These are phyloP conservation scores for Agonopterix subpropinquella DNA, from an alignment of 2,888 invertebrate species.

Conservation along the genomic window DNA sequence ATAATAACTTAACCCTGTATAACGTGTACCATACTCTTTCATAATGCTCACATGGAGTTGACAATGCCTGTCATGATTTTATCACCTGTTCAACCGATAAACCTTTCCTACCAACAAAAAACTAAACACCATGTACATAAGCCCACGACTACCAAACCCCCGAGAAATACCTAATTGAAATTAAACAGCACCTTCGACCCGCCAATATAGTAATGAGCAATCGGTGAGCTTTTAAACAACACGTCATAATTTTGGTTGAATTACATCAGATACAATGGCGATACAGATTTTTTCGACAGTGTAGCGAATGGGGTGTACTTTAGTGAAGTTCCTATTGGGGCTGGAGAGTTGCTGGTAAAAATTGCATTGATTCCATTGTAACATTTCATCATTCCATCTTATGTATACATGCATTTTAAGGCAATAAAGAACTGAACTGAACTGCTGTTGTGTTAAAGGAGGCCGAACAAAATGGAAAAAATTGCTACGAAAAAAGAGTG, in stretches of 20 bases:
- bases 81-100: neutral
- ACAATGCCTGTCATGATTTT: neutral
- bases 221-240: constrained; percentile 31
- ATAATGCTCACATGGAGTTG: too few species aligned
- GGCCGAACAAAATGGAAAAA: too few species aligned
- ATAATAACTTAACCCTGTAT: too few species aligned
- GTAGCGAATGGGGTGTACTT: constrained; percentile 26
- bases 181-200: constrained; percentile 35
- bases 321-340: constrained; percentile 16
- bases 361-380: too few species aligned
- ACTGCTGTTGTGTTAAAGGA: too few species aligned
- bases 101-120: neutral
- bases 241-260: constrained; percentile 44
- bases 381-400: too few species aligned
- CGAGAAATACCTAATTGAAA: constrained; percentile 50
- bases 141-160: constrained; percentile 12
- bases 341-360: too few species aligned
- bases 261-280: constrained; percentile 26
- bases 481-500: too few species aligned
- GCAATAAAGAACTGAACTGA: too few species aligned
- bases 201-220: constrained; percentile 44
- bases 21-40: too few species aligned
- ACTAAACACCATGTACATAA: constrained; percentile 26
- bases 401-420: too few species aligned
- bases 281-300: constrained; percentile 39